Evolutionary conservation across 2,113 vertebrate genomes (phyloP), one percentile per base, ranked within the genome.

Genomic region (Mionectes macconnelli): DNA sequence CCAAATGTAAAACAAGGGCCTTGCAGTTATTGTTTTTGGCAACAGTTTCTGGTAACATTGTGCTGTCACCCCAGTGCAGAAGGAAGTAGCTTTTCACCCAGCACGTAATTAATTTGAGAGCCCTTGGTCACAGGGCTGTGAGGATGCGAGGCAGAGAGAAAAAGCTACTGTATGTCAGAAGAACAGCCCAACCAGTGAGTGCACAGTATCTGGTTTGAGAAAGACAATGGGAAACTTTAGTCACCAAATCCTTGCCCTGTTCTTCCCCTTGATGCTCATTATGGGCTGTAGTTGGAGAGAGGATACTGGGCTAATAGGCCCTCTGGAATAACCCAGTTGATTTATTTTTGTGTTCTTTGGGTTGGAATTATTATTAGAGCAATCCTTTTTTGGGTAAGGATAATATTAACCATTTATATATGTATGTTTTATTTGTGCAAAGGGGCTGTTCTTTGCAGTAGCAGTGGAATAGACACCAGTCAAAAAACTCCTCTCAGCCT

Each of bases 21-120:
- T 40, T 59, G 52, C 42, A 23, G 20, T 53, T 69, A 3, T 0
- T 63, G 55, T 0, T 81, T 81, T 40, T 85, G 74, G 33, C 35
- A 45, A 12, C 18, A 45, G 31, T 9, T 60, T 78, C 74, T 53
- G 45, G 62, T 53, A 35, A 15, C 25, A 2, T 23, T 21, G 28
- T 20, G 8, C 42, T 45, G 52, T 30, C 56, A n/a, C 30, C 33
- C 33, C 27, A 9, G 0, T 12, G 57, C 2, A 1, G 5, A 55
- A 81, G 64, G 30, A 83, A 33, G 20, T 27, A 20, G 28, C 30
- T 75, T 62, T 62, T 78, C 74, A 39, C 8, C 3, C 25, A 35
- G 53, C 14, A 25, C 15, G 0, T 23, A 14, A 37, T 64, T 31
- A 18, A 33, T 44, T 42, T 74, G 60, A 57, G 55, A 66, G 19